phyloP scores from a whole-genome alignment of 2,797 vertebrate genomes.

The Muscicapa striata region DNA sequence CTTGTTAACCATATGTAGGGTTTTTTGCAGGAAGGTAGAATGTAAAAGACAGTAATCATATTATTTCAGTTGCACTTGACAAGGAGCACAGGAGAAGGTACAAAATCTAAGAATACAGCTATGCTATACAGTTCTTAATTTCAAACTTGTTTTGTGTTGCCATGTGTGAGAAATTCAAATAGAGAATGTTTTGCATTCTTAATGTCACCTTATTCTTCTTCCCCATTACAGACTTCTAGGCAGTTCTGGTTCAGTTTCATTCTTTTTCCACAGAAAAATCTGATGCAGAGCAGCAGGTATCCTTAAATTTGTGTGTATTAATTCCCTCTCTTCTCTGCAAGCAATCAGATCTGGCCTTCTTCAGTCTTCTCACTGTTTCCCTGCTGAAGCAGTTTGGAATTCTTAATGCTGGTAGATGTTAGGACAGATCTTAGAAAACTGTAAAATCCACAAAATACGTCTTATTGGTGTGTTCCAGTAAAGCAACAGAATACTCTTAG shows the following conservation, averaged over 20 bases:
- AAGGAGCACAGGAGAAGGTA: background rate
- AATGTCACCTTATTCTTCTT: background rate
- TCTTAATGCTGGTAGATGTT: background rate
- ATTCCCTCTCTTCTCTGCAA: background rate
- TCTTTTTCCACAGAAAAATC: background rate
- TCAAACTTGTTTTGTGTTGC: slow-evolving; percentile 13
- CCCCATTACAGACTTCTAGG: background rate
- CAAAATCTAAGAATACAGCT: background rate
- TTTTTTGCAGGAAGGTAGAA: background rate
- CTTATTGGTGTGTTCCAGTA: background rate
- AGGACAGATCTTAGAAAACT: background rate
- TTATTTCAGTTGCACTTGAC: background rate
- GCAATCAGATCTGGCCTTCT: background rate
- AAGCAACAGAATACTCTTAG: background rate
- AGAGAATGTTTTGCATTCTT: background rate
- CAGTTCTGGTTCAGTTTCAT: background rate
- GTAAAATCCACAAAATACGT: background rate
- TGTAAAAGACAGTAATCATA: background rate
- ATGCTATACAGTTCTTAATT: background rate
- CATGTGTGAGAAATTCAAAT: background rate
- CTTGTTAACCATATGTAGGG: background rate
- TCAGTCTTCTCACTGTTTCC: background rate
- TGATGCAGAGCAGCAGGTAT: background rate
- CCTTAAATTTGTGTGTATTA: background rate
- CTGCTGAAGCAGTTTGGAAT: background rate